phyloP scores from a whole-genome alignment of 2,113 vertebrate species.

The Fulica atra region DNA sequence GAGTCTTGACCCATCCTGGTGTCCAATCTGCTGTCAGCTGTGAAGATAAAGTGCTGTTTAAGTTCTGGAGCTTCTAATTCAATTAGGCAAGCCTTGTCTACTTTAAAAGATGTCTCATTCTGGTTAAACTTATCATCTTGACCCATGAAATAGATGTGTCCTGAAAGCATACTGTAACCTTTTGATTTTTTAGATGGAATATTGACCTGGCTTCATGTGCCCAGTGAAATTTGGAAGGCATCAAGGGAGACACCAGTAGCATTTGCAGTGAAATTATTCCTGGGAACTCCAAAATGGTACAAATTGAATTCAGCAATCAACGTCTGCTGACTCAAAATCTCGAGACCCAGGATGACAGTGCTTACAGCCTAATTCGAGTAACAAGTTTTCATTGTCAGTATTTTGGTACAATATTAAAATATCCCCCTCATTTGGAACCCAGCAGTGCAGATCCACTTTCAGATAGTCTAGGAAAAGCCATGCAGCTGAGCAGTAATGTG shows the following conservation, averaged over 20 bases:
- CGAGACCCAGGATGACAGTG: not conserved
- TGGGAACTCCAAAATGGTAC: not conserved
- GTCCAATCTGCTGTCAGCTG: not conserved
- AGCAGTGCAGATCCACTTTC: slow-evolving; percentile 9
- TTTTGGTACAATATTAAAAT: slow-evolving; percentile 36
- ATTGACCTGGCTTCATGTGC: not conserved
- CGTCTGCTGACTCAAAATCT: not conserved
- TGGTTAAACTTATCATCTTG: not conserved
- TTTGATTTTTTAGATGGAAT: not conserved
- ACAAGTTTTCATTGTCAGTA: not conserved
- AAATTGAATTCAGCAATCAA: not conserved
- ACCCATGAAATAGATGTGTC: not conserved
- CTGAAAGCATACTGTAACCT: not conserved
- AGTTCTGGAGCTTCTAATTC: not conserved
- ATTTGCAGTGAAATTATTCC: not conserved
- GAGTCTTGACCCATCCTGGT: not conserved
- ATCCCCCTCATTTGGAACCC: not conserved
- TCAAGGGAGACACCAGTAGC: not conserved
- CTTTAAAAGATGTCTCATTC: not conserved
- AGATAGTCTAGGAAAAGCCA: slow-evolving; percentile 39
- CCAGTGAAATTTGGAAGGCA: not conserved
- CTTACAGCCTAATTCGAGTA: not conserved
- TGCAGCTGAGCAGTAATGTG: slow-evolving; percentile 20
- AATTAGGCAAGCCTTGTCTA: not conserved
- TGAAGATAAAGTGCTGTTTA: not conserved